A percentile compares a stretch with the other conserved stretches of the same genome.
These are phyloP conservation scores for Prosopocoilus inquinatus DNA, from an alignment of 2,888 invertebrate species.

Conservation along the genomic window DNA sequence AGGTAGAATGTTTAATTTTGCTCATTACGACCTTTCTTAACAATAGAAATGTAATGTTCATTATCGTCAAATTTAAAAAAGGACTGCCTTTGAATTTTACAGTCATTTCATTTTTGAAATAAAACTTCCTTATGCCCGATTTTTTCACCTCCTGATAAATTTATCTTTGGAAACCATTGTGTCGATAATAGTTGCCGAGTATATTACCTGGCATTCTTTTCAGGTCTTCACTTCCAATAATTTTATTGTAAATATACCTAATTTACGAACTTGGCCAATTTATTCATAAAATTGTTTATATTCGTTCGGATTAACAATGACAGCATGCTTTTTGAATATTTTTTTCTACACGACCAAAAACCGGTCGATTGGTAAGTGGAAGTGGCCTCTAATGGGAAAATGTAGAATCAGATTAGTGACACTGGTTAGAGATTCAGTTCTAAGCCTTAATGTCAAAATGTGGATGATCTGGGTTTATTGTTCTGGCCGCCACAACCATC, in stretches of 20 bases:
- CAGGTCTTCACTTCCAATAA: constrained; percentile 7
- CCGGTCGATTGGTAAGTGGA: constrained; percentile 14
- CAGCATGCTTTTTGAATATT: constrained; percentile 1
- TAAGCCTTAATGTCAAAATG: constrained; percentile 12
- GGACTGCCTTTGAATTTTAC: neutral
- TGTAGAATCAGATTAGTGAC: constrained; percentile 6
- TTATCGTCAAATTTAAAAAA: constrained; percentile 1
- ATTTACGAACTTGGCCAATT: constrained; percentile 2
- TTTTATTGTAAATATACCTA: constrained; percentile 7
- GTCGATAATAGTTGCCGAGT: no score
- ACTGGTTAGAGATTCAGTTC: constrained; percentile 9
- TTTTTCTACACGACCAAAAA: constrained; percentile 16
- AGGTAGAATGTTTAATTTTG: constrained; percentile 8
- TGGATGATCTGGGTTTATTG: constrained; percentile 12
- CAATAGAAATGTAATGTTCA: constrained; percentile 3
- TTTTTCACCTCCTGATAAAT: no score
- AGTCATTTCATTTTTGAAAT: neutral
- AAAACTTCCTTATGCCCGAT: neutral
- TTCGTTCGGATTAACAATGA: constrained; percentile 8
- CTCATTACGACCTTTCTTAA: constrained; percentile 5
- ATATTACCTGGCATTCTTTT: constrained; percentile 13
- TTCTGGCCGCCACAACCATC: constrained; percentile 10
- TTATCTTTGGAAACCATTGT: no score
- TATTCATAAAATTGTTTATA: constrained; percentile 10
- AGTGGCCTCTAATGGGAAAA: constrained; percentile 17